Conservation (phyloP, 2,797 vertebrate species). For the Urophycis tenuis region DNA sequence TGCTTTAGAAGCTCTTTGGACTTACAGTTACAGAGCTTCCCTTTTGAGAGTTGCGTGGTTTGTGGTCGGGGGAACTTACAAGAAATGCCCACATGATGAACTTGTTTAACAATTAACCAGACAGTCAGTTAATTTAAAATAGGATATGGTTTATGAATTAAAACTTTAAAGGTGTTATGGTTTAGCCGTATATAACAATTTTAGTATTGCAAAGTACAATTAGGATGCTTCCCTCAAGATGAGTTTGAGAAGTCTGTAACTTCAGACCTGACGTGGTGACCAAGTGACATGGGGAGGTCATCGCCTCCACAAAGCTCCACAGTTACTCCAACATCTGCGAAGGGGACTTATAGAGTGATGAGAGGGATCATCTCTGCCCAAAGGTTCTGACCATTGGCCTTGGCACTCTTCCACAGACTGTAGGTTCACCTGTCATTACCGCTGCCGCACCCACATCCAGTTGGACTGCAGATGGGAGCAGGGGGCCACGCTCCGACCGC, state of each 20-base stretch:
- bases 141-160: too few species aligned
- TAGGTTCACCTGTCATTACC: constrained; percentile 91
- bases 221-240: background rate
- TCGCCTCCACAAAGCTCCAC: background rate
- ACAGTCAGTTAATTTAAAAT: background rate
- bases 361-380: background rate
- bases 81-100: background rate
- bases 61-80: background rate
- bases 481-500: constrained; percentile 48
- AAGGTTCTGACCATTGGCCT: background rate
- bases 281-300: constrained; percentile 26
- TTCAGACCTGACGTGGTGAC: too few species aligned
- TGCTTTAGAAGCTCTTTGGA: background rate
- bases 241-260: too few species aligned
- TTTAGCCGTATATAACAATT: background rate
- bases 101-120: background rate
- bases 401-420: constrained; percentile 71
- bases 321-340: background rate
- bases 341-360: background rate
- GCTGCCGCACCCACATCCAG: constrained; percentile 83
- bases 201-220: background rate
- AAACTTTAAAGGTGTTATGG: too few species aligned
- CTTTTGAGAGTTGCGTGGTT: background rate
- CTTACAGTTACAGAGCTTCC: background rate
- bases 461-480: constrained; percentile 84